These are phyloP conservation scores for Ceratoteleas bidentatus DNA, from an alignment of 1,140 invertebrate species.

Conservation along the genomic window DNA sequence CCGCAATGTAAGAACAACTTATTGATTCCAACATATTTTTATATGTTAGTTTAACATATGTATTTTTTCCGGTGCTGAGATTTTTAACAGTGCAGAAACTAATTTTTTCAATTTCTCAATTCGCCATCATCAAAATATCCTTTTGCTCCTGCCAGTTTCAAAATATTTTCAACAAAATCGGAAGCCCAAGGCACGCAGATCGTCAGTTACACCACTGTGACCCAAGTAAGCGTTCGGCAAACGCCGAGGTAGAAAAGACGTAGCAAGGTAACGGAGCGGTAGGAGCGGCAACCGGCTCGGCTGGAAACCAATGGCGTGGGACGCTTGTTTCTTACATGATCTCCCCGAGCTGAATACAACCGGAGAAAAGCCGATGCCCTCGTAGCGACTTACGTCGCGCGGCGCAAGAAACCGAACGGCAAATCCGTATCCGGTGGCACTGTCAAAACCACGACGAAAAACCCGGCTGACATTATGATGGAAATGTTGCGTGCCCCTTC, in stretches of 20 bases:
- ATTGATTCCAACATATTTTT: too few relatives aligned
- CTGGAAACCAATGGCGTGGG: conserved; percentile 77
- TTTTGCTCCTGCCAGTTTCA: too few relatives aligned
- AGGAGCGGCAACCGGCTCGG: conserved; percentile 77
- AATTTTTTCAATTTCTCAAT: too few relatives aligned
- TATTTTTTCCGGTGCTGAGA: too few relatives aligned
- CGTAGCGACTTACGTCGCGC: conserved; percentile 38
- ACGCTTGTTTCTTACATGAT: conserved; percentile 57
- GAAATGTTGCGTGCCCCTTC: conserved; percentile 47
- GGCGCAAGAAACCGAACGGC: conserved; percentile 33
- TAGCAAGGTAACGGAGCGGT: conserved; percentile 69
- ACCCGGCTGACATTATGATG: conserved; percentile 42
- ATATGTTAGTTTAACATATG: too few relatives aligned
- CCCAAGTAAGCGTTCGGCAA: conserved; percentile 9
- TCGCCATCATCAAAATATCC: too few relatives aligned
- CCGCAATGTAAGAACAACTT: too few relatives aligned
- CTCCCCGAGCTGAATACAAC: conserved; percentile 47
- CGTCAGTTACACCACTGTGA: conserved; percentile 6
- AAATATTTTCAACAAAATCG: too few relatives aligned
- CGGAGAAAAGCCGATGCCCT: conserved; percentile 71
- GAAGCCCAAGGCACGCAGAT: not conserved
- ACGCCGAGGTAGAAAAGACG: conserved; percentile 35
- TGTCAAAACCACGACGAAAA: conserved; percentile 41
- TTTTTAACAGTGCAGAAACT: too few relatives aligned
- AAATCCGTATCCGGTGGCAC: conserved; percentile 46